Conservation (phyloP, 2,888 invertebrate genomes). For the Psylliodes chrysocephalus region DNA sequence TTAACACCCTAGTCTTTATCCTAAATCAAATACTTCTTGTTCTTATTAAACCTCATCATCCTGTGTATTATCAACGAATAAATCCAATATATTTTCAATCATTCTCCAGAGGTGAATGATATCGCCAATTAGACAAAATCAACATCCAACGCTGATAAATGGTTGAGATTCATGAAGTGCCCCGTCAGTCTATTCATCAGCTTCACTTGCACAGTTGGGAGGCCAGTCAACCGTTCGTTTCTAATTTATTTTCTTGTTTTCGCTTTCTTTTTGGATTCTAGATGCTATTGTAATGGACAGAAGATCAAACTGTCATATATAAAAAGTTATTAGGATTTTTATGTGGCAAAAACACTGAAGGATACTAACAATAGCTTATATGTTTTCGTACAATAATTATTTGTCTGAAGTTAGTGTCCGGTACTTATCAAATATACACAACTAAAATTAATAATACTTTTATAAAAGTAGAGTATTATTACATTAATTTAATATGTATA, state of each 20-base stretch:
- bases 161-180: slow-evolving; percentile 24
- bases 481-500: too few relatives aligned
- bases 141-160: slow-evolving; percentile 30
- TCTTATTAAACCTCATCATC: too few relatives aligned
- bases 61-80: neutral
- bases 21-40: too few relatives aligned
- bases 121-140: slow-evolving; percentile 29
- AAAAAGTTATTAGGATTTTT: too few relatives aligned
- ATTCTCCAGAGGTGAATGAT: slow-evolving; percentile 24
- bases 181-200: slow-evolving; percentile 27
- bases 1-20: too few relatives aligned
- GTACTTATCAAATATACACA: too few relatives aligned
- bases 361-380: too few relatives aligned
- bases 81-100: slow-evolving; percentile 29
- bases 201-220: slow-evolving; percentile 21
- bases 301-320: neutral
- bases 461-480: too few relatives aligned
- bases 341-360: too few relatives aligned
- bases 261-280: neutral
- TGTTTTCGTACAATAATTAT: too few relatives aligned
- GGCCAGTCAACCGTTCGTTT: slow-evolving; percentile 28
- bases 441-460: too few relatives aligned
- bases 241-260: slow-evolving; percentile 6
- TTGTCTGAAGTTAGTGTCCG: too few relatives aligned
- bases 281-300: neutral